Percentiles rank a stretch among this genome's conserved stretches.
These are phyloP conservation scores for Cydia pomonella DNA, from an alignment of 1,140 invertebrate genomes.

Conservation along the genomic window DNA sequence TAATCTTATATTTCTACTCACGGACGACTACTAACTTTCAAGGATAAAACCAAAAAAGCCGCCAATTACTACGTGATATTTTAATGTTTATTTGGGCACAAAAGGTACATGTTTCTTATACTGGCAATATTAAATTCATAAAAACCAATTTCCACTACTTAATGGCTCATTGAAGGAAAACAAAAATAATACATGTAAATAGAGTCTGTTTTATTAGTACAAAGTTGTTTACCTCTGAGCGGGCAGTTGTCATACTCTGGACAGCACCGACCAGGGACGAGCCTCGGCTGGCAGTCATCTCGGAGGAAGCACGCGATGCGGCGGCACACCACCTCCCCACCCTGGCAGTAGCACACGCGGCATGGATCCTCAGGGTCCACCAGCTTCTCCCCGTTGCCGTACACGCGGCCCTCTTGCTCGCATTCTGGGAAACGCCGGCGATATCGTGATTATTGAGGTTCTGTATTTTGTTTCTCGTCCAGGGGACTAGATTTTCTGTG, in stretches of 20 bases:
- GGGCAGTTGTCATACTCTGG: conserved; percentile 90
- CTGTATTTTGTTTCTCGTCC: background rate
- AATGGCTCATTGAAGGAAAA: too few species aligned
- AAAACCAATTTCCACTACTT: too few species aligned
- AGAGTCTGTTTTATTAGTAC: background rate
- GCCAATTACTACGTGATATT: too few species aligned
- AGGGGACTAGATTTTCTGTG: too few species aligned
- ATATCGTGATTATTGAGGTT: background rate
- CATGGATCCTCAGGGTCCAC: conserved; percentile 86
- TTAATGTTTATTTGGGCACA: too few species aligned
- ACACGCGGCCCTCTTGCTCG: conserved; percentile 86
- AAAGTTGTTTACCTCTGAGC: conserved; percentile 73
- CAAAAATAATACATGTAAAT: too few species aligned
- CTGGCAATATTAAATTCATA: too few species aligned
- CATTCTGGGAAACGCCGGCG: conserved; percentile 83
- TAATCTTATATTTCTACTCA: too few species aligned
- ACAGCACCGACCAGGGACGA: conserved; percentile 87
- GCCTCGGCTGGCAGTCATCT: conserved; percentile 86
- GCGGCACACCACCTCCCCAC: conserved; percentile 88
- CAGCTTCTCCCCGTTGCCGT: conserved; percentile 88
- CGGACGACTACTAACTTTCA: too few species aligned
- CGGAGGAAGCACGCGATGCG: conserved; percentile 87
- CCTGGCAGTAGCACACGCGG: conserved; percentile 89
- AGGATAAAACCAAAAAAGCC: too few species aligned
- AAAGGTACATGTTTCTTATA: too few species aligned